A percentile compares a stretch with the other conserved stretches of the same genome.
These are phyloP conservation scores for Oreotrochilus melanogaster DNA, from an alignment of 2,113 vertebrate genomes.

Conservation along the genomic window DNA sequence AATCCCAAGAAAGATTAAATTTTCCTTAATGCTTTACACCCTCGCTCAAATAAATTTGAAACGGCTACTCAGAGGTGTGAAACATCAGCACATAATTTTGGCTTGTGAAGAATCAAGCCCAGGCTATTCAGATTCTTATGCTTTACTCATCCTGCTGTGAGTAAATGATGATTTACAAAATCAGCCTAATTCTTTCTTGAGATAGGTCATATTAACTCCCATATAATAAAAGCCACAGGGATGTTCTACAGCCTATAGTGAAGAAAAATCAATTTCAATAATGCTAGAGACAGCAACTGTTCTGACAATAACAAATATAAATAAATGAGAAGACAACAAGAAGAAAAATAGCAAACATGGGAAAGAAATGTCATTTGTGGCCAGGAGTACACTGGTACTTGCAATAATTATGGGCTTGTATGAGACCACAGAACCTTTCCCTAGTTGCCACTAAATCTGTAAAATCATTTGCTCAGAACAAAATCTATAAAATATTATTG, in stretches of 20 bases:
- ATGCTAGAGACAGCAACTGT: not conserved
- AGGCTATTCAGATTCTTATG: not conserved
- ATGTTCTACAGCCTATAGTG: not conserved
- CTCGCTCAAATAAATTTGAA: not conserved
- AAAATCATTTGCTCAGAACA: conserved; percentile 10
- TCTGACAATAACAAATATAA: conserved; percentile 35
- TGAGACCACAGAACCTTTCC: not conserved
- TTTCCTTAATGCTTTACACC: not conserved
- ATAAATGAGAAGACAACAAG: conserved; percentile 35
- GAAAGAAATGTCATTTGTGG: not conserved
- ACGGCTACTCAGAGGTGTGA: rapidly evolving
- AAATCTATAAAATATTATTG: conserved; percentile 26
- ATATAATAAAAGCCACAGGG: conserved; percentile 41
- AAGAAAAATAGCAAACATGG: not conserved
- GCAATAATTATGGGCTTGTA: not conserved
- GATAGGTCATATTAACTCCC: conserved; percentile 25
- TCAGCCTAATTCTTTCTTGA: conserved; percentile 28
- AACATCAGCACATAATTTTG: not conserved
- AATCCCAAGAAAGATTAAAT: not conserved
- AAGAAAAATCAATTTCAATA: conserved; percentile 31
- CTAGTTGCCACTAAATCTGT: not conserved
- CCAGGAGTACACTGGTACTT: not conserved
- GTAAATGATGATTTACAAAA: conserved; percentile 15
- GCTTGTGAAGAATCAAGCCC: not conserved
- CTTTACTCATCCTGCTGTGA: not conserved